Conservation (phyloP, 2,888 invertebrate genomes). For the Caenorhabditis auriculariae region DNA sequence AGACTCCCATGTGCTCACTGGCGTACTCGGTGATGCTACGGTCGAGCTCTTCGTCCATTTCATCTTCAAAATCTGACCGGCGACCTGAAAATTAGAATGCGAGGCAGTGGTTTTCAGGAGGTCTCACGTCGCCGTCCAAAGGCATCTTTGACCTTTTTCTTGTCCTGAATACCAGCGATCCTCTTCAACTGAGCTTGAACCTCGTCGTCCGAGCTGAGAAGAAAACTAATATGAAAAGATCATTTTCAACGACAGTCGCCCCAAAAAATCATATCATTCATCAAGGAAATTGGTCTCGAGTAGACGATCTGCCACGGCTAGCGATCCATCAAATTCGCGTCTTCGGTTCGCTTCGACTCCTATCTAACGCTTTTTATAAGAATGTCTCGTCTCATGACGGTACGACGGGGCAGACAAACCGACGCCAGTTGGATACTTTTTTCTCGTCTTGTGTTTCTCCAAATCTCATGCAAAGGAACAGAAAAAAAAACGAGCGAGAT, state of each 20-base stretch:
- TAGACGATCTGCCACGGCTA: constrained; percentile 2
- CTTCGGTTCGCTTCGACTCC: not conserved
- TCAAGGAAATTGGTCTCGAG: constrained; percentile 1
- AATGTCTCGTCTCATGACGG: too few species aligned
- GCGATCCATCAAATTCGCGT: not conserved
- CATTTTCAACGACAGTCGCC: not conserved
- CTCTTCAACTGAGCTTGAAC: constrained; percentile 40
- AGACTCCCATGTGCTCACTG: constrained; percentile 20
- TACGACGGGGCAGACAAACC: too few species aligned
- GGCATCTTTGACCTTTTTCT: constrained; percentile 23
- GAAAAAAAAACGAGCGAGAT: too few species aligned
- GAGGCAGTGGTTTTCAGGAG: not conserved
- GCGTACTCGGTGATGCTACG: constrained; percentile 38
- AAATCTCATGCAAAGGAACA: too few species aligned
- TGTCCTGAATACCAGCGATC: constrained; percentile 34
- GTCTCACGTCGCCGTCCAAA: constrained; percentile 16
- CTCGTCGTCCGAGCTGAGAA: constrained; percentile 53
- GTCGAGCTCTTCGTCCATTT: constrained; percentile 50
- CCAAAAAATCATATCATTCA: too few species aligned
- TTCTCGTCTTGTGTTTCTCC: too few species aligned
- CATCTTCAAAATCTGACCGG: constrained; percentile 46
- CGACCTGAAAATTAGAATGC: constrained; percentile 4
- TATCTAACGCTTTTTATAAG: too few species aligned
- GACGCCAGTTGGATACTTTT: too few species aligned
- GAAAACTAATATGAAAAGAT: not conserved